Evolutionary conservation across 2,113 vertebrate species (phyloP).

Genomic region (Nettapus auritus): DNA sequence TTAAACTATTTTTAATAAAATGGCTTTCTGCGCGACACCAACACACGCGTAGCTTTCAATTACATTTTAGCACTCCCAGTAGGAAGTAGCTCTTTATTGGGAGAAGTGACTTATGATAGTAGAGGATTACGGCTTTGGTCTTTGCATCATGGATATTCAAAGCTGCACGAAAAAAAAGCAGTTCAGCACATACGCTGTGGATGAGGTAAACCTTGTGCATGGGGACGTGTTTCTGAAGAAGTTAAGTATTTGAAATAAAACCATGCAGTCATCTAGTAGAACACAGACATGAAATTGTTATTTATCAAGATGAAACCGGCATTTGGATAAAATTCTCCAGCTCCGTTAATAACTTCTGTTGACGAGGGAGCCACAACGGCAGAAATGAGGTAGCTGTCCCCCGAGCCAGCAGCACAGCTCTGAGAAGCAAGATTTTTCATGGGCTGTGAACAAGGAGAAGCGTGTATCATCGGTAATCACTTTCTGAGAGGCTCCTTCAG

Average conservation of each 20-base stretch:
- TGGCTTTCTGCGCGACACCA: background rate
- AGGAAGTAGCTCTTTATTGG: background rate
- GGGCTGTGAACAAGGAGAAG: conserved; percentile 20
- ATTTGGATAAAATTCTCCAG: conserved; percentile 25
- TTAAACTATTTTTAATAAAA: conserved; percentile 8
- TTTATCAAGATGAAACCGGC: conserved; percentile 52
- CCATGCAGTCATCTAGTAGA: background rate
- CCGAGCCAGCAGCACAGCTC: background rate
- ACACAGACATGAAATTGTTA: conserved; percentile 16
- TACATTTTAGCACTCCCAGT: conserved; percentile 31
- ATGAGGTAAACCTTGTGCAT: background rate
- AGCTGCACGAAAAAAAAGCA: conserved; percentile 2
- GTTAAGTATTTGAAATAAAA: conserved; percentile 31
- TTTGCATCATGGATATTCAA: background rate
- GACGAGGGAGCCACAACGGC: conserved; percentile 12
- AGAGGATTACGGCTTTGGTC: background rate
- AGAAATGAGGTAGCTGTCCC: conserved; percentile 1
- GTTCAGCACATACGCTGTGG: background rate
- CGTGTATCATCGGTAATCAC: background rate
- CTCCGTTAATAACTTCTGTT: conserved; percentile 45
- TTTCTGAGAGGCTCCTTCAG: background rate
- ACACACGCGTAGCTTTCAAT: background rate
- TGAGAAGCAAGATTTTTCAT: background rate
- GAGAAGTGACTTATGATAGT: background rate
- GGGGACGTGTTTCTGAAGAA: background rate